These are phyloP conservation scores for Dipodomys stephensi DNA, from an alignment of 2,113 vertebrate species.

Conservation along the genomic window DNA sequence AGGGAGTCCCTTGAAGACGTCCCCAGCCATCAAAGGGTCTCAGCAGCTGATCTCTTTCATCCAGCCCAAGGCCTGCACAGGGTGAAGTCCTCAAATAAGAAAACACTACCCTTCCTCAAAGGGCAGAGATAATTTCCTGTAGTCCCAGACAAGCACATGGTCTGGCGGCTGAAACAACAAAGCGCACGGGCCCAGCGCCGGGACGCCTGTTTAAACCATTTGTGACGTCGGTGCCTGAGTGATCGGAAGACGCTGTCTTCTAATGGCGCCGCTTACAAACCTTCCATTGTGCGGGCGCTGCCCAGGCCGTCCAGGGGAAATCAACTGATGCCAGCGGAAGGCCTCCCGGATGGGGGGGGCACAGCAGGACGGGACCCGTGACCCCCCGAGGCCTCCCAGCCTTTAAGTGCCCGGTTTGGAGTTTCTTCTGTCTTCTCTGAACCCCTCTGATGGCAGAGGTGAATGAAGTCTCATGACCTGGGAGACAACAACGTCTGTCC, in stretches of 20 bases:
- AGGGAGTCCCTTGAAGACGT: conserved; percentile 16
- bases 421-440: conserved; percentile 5
- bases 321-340: background rate
- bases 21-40: background rate
- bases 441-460: background rate
- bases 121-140: conserved; percentile 69
- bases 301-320: background rate
- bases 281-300: background rate
- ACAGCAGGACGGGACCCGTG: fast-evolving
- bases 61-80: background rate
- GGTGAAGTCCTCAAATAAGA: conserved; percentile 37
- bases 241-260: conserved; percentile 18
- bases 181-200: background rate
- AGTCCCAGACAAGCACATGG: conserved; percentile 73
- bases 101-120: conserved; percentile 63
- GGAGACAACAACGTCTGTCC: background rate
- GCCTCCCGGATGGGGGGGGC: background rate
- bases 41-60: background rate
- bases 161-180: conserved; percentile 63
- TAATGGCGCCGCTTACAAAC: background rate
- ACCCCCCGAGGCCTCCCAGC: background rate
- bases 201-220: conserved; percentile 64
- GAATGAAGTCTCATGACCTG: background rate
- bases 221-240: background rate
- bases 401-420: background rate